Base-by-base conservation (phyloP, 1,140 invertebrate genomes). In the Mya arenaria region DNA sequence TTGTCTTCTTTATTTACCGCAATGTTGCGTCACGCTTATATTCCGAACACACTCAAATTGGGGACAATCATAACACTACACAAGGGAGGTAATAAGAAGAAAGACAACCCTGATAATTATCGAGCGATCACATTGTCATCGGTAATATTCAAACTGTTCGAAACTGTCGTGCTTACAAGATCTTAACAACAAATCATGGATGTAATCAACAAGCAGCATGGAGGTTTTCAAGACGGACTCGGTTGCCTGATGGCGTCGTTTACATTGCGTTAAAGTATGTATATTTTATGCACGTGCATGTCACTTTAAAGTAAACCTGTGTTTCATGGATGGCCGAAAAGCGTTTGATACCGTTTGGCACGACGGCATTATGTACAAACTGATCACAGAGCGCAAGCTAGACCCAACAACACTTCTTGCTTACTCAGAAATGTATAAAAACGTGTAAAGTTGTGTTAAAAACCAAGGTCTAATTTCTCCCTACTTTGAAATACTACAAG, bases 261-360 rank as follows among this genome's bases (percentile, higher is more conserved):
- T 28, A 62, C 30, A 4, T 17, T 62, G 60, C 60, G 60, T 28
- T 19, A 62, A 62, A 23, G 19, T 62, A 28, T 62, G 1, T 30
- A 62, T n/a, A n/a, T n/a, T n/a, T 62, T 62, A 23, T 28, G 2
- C 60, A 30, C 60, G 60, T 23, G 60, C n/a, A 23, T 62, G 19
- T 28, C n/a, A 62, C 36, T 68, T 39, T n/a, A 68, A 68, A 25
- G 19, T n/a, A n/a, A n/a, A 41, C 28, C 34, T 41, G 28, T 68
- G 65, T 25, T 68, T 71, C 32, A 55, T 55, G 41, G 68, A 71
- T 30, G 23, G 68, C 15, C 41, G 68, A 13, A 52, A 71, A 32
- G 41, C 44, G 4, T 71, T 52, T 34, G 41, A 71, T 55, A 52
- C 68, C 30, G 44, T 71, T 30, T 71, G 68, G 68, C 44, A 71